phyloP scores from a whole-genome alignment of 2,797 vertebrate genomes.

The Danionella dracula region DNA sequence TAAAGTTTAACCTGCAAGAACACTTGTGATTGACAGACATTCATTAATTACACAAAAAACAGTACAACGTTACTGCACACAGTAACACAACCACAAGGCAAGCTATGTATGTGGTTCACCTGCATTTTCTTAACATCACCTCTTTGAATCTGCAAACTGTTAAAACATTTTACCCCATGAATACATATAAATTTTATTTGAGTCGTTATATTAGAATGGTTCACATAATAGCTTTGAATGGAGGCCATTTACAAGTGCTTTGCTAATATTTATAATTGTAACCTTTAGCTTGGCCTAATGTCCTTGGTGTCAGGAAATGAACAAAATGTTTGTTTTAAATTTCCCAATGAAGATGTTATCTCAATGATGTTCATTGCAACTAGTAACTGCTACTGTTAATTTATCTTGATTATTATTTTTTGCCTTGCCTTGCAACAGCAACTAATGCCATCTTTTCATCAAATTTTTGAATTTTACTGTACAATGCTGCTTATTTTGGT shows the following conservation, averaged over 20 bases:
- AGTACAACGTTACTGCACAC: conserved; percentile 26
- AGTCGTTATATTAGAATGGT: too few relatives aligned
- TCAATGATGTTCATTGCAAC: neutral
- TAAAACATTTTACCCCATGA: neutral
- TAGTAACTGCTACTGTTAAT: neutral
- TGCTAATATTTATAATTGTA: too few relatives aligned
- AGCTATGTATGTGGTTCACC: neutral
- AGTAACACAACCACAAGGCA: neutral
- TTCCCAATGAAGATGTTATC: neutral
- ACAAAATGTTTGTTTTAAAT: neutral
- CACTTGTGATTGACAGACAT: conserved; percentile 15
- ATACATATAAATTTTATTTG: neutral
- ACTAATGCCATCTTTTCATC: too few relatives aligned
- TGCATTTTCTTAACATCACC: neutral
- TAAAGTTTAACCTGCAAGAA: conserved; percentile 34
- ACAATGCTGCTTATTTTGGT: too few relatives aligned
- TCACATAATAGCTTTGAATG: too few relatives aligned
- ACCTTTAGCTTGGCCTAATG: too few relatives aligned
- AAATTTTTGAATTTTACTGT: too few relatives aligned
- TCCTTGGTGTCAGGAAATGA: neutral
- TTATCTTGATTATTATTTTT: too few relatives aligned
- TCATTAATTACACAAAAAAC: conserved; percentile 14
- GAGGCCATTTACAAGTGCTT: neutral
- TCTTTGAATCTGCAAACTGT: neutral
- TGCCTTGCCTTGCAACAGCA: too few relatives aligned